These are phyloP conservation scores for Ispidina picta DNA, from an alignment of 2,797 vertebrate species.

Conservation along the genomic window DNA sequence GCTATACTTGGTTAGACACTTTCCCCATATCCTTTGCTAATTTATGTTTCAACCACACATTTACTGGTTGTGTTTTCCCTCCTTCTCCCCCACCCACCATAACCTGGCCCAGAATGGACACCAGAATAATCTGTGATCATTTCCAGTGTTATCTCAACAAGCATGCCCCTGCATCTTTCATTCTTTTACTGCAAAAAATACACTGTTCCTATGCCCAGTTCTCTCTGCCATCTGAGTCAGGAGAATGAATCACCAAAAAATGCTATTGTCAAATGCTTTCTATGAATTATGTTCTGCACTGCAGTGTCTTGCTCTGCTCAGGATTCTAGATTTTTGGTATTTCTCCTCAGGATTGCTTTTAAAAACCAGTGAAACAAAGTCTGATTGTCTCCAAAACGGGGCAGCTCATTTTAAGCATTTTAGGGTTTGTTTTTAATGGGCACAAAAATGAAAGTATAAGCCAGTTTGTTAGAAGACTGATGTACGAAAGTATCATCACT, in stretches of 20 bases:
- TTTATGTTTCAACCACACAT: not conserved
- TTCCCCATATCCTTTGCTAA: not conserved
- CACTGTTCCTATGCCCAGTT: constrained; percentile 12
- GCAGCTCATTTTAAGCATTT: constrained; percentile 13
- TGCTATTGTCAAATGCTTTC: constrained; percentile 60
- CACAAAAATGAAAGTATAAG: not conserved
- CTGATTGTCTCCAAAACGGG: constrained; percentile 4
- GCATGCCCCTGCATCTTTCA: not conserved
- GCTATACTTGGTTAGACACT: not conserved
- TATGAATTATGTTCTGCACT: constrained; percentile 65
- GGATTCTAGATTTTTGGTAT: constrained; percentile 7
- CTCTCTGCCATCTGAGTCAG: constrained; percentile 42
- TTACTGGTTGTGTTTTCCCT: not conserved
- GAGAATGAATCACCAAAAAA: constrained; percentile 72
- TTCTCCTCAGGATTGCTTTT: not conserved
- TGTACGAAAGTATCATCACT: not conserved
- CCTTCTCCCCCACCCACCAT: not conserved
- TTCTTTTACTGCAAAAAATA: constrained; percentile 32
- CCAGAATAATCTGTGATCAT: not conserved
- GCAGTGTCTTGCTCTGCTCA: constrained; percentile 36
- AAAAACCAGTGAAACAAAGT: not conserved
- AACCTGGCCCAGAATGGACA: not conserved
- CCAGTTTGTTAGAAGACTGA: not conserved
- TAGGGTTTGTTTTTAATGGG: not conserved
- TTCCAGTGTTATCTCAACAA: constrained; percentile 34